Evolutionary conservation across 2,113 vertebrate genomes (phyloP), one percentile per base, ranked within the genome.

Genomic region (Passerina amoena): DNA sequence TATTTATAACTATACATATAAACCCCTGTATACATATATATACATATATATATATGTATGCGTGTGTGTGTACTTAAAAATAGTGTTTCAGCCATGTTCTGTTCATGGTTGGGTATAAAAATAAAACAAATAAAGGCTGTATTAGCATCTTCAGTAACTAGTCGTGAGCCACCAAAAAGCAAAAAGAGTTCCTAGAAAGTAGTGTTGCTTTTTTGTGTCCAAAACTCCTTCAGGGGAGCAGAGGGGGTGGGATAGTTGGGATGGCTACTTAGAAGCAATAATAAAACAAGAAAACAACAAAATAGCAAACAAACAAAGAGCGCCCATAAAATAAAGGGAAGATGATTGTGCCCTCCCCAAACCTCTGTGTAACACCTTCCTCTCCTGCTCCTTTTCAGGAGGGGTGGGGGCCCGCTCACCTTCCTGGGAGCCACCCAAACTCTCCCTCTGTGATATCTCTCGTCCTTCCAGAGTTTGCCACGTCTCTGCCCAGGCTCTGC

Each of bases 21-120:
- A 24, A 54, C 11, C 23, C 0, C 0, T 1, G 7, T 25, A 7
- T 21, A 7, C 33, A 20, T 8, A 3, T 9, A 6, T 37, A 8
- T 6, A 17, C 3, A 51, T 3, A 16, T 9, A 3, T 14, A 18
- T 9, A 6, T 6, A 4, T 4, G 5, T 37, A 5, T 25, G 1
- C 25, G 22, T 18, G 9, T 7, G 11, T 6, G 17, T 27, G 48
- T 16, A 45, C 14, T 60, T 45, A 48, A 82, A 82, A 69, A 17
- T 3, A 24, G 1, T 4, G 33, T 71, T 76, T 37, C 59, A 73
- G 10, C 12, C 38, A 56, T 17, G 2, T 35, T 90, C 19, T 5
- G 6, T 44, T 76, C 35, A 51, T 38, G 10, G 42, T 82, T n/a
- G 51, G 6, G 27, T 44, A 21, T 31, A 60, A 81, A 82, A 79